A percentile compares a stretch with the other conserved stretches of the same genome.
Evolutionary conservation across 2,888 invertebrate species (phyloP).

Genomic region (Fissipunctia ypsillon): DNA sequence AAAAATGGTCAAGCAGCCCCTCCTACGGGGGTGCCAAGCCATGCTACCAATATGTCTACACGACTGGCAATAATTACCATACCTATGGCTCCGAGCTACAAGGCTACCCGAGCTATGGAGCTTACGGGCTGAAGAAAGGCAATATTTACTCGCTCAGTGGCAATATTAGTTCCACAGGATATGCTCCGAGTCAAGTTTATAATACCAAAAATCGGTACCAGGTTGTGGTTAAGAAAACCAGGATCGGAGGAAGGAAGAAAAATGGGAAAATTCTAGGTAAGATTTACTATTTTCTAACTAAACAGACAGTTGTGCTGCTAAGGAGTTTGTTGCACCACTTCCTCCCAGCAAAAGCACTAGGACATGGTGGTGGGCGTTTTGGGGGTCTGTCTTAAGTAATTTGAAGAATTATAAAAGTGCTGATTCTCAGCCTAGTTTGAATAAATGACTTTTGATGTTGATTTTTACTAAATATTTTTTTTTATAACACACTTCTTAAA

Average conservation of each 20-base stretch:
- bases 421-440: too few species aligned
- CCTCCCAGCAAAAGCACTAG: too few species aligned
- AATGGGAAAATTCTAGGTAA: slow-evolving; percentile 78
- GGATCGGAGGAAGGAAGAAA: slow-evolving; percentile 70
- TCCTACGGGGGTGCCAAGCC: slow-evolving; percentile 50
- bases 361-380: too few species aligned
- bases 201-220: slow-evolving; percentile 80
- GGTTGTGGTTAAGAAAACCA: slow-evolving; percentile 81
- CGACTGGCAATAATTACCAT: slow-evolving; percentile 60
- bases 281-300: too few species aligned
- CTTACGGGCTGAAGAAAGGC: slow-evolving; percentile 69
- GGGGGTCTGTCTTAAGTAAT: too few species aligned
- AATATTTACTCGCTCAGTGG: slow-evolving; percentile 72
- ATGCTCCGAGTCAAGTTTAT: slow-evolving; percentile 80
- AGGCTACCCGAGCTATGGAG: slow-evolving; percentile 61
- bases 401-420: too few species aligned
- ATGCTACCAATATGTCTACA: slow-evolving; percentile 69
- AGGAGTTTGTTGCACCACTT: too few species aligned
- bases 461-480: too few species aligned
- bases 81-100: slow-evolving; percentile 53
- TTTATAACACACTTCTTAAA: too few species aligned
- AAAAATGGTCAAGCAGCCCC: slow-evolving; percentile 51
- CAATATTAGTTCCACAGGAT: slow-evolving; percentile 69
- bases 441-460: too few species aligned
- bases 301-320: too few species aligned